Conservation (phyloP, 2,113 vertebrate genomes). For the Notothenia coriiceps region DNA sequence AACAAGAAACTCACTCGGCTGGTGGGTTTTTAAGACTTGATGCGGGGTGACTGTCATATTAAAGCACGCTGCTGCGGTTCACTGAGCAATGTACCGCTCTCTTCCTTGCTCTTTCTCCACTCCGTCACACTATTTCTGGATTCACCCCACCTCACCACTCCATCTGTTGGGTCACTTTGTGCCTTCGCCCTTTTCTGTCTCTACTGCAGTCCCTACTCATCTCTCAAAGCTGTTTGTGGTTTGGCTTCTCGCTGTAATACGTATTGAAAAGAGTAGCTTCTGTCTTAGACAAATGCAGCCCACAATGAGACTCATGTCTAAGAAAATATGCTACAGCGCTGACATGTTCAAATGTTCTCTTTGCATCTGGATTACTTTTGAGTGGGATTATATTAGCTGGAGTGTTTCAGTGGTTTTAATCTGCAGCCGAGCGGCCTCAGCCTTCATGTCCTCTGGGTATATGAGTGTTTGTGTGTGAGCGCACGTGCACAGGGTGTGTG, state of each 20-base stretch:
- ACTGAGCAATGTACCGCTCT: constrained; percentile 48
- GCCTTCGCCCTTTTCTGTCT: constrained; percentile 29
- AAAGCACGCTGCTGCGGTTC: constrained; percentile 59
- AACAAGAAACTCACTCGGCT: constrained; percentile 43
- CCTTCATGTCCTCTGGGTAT: constrained; percentile 35
- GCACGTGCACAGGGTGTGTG: constrained; percentile 42
- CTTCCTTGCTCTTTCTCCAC: constrained; percentile 27
- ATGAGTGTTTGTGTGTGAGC: constrained; percentile 17
- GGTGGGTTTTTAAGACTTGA: constrained; percentile 49
- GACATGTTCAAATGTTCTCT: constrained; percentile 28
- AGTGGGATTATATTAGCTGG: constrained; percentile 31
- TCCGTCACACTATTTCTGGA: constrained; percentile 52
- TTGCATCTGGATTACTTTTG: constrained; percentile 25
- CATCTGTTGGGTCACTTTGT: constrained; percentile 45
- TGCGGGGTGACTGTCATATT: constrained; percentile 60
- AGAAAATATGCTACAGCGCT: not conserved
- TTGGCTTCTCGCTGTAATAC: not conserved
- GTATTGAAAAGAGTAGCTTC: constrained; percentile 3
- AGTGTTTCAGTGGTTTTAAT: constrained; percentile 54
- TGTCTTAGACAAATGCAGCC: not conserved
- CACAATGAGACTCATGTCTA: not conserved
- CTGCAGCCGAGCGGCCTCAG: constrained; percentile 36
- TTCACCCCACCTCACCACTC: constrained; percentile 33
- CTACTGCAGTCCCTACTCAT: constrained; percentile 5
- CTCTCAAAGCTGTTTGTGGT: constrained; percentile 15